Percentiles rank a stretch among this genome's conserved stretches.
Conservation (phyloP, 1,140 invertebrate genomes). For the Megalopta genalis region DNA sequence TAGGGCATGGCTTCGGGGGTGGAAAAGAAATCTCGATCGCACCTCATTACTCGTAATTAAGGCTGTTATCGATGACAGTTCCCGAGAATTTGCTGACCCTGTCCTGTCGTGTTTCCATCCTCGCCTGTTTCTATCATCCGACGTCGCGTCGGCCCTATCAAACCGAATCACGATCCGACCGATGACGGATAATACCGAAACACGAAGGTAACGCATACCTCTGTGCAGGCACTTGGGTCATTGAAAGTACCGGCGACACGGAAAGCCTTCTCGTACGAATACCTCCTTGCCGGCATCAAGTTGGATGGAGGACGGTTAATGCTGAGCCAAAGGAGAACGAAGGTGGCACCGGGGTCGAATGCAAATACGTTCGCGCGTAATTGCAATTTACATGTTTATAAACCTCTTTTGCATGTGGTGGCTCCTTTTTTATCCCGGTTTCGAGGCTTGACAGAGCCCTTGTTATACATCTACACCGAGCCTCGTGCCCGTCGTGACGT, state of each 20-base stretch:
- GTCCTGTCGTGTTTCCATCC: background rate
- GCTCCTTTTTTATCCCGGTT: background rate
- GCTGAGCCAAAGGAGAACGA: slow-evolving; percentile 15
- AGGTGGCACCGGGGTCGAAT: slow-evolving; percentile 39
- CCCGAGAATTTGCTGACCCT: background rate
- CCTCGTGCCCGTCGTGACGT: slow-evolving; percentile 12
- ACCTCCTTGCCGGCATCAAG: background rate
- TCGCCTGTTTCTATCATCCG: background rate
- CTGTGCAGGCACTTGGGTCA: background rate
- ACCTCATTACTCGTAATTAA: slow-evolving; percentile 2
- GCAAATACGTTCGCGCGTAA: slow-evolving; percentile 57
- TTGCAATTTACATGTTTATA: slow-evolving; percentile 64
- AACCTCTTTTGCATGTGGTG: slow-evolving; percentile 52
- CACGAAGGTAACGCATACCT: slow-evolving; percentile 22
- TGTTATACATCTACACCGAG: slow-evolving; percentile 7
- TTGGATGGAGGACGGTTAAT: slow-evolving; percentile 23
- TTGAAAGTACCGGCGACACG: slow-evolving; percentile 14
- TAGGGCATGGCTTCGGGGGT: no score
- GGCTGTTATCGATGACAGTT: slow-evolving; percentile 13
- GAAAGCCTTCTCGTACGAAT: slow-evolving; percentile 17
- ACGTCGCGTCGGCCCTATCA: slow-evolving; percentile 1
- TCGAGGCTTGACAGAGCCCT: slow-evolving; percentile 18
- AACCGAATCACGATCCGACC: background rate
- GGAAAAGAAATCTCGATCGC: background rate
- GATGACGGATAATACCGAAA: slow-evolving; percentile 18